Conservation (phyloP, 1,140 invertebrate species). For the Oryzaephilus surinamensis region DNA sequence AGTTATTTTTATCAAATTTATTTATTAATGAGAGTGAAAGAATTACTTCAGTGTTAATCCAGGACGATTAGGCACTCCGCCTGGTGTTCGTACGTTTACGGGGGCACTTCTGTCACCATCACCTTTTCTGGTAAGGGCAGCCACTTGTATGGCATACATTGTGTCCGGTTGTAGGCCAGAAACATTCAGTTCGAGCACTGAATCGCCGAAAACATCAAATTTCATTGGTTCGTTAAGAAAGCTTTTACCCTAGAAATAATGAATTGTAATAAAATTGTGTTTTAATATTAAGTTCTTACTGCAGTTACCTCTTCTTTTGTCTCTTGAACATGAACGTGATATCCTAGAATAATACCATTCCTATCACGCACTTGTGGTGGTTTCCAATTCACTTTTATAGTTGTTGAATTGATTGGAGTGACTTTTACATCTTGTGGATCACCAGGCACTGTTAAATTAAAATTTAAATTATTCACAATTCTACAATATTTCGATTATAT, state of each 20-base stretch:
- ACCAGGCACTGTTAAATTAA: conserved; percentile 82
- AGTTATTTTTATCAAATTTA: too few relatives aligned
- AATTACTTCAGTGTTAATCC: conserved; percentile 72
- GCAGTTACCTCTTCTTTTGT: conserved; percentile 72
- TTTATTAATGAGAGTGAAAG: background rate
- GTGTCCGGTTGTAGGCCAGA: conserved; percentile 87
- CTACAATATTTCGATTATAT: background rate
- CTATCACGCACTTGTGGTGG: conserved; percentile 80
- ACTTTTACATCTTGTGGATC: conserved; percentile 86
- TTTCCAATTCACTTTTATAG: conserved; percentile 85
- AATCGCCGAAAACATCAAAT: conserved; percentile 71
- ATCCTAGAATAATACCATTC: conserved; percentile 93
- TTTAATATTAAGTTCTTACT: background rate
- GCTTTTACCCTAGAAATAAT: conserved; percentile 55
- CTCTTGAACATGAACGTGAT: conserved; percentile 93
- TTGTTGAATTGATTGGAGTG: conserved; percentile 81
- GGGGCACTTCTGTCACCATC: conserved; percentile 82
- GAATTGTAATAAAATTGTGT: background rate
- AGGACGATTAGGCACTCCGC: conserved; percentile 85
- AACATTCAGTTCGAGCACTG: conserved; percentile 69
- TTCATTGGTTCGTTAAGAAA: conserved; percentile 73
- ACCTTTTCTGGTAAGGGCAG: conserved; percentile 86
- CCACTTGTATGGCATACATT: conserved; percentile 83
- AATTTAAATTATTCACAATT: too few relatives aligned
- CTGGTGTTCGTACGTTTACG: conserved; percentile 76